Evolutionary conservation across 2,888 invertebrate genomes (phyloP).

Genomic region (Melieria crassipennis): DNA sequence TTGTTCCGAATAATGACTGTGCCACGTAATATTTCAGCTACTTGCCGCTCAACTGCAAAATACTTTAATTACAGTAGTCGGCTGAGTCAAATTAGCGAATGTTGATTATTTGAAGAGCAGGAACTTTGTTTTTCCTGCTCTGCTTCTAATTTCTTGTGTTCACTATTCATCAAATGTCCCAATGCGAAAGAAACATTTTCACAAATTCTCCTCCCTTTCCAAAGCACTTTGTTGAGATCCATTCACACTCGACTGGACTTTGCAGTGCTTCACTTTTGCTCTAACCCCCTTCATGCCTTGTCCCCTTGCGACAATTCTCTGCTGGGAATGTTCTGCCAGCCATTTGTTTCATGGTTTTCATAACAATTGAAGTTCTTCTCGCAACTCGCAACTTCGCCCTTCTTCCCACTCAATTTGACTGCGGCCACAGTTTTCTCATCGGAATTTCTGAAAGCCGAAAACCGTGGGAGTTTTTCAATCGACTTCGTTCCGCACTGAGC

Average conservation of each 20-base stretch:
- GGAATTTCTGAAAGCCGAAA: slow-evolving; percentile 24
- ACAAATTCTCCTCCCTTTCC: neutral
- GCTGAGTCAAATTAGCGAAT: too few relatives aligned
- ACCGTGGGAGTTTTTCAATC: slow-evolving; percentile 39
- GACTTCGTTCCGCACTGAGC: slow-evolving; percentile 4
- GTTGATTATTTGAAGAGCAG: too few relatives aligned
- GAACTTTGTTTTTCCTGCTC: too few relatives aligned
- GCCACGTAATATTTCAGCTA: too few relatives aligned
- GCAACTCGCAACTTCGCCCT: neutral
- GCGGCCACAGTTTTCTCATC: slow-evolving; percentile 43
- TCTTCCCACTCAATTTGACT: neutral
- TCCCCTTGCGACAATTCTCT: neutral
- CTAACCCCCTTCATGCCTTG: neutral
- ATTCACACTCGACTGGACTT: slow-evolving; percentile 30
- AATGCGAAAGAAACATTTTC: neutral
- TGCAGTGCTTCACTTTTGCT: neutral
- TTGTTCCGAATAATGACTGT: too few relatives aligned
- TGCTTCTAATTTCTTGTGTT: too few relatives aligned
- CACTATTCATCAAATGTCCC: too few relatives aligned
- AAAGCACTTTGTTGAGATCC: neutral
- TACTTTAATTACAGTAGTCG: too few relatives aligned
- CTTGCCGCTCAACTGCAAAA: too few relatives aligned
- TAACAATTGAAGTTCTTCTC: slow-evolving; percentile 16
- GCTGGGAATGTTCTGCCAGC: slow-evolving; percentile 10
- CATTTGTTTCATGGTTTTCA: slow-evolving; percentile 14